phyloP scores from a whole-genome alignment of 1,140 invertebrate genomes.

The Caenorhabditis brenneri region DNA sequence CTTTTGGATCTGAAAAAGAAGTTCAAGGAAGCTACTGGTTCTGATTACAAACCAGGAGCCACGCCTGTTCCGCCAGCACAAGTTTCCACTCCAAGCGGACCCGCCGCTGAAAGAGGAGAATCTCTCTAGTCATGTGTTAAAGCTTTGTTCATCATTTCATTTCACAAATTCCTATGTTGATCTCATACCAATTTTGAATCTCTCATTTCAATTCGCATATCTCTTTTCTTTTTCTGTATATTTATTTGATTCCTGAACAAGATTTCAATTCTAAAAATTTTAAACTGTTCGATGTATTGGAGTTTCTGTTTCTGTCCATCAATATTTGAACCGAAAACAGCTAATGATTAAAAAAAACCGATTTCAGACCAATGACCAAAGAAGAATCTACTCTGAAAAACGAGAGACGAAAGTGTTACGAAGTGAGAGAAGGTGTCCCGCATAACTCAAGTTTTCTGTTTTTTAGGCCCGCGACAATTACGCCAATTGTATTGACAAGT shows the following conservation, averaged over 20 bases:
- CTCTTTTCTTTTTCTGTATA: background rate
- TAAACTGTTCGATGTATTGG: no score
- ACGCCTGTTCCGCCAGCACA: background rate
- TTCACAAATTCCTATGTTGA: no score
- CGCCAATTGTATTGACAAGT: conserved; percentile 17
- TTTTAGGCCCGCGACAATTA: conserved; percentile 44
- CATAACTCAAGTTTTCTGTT: background rate
- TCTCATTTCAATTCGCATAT: background rate
- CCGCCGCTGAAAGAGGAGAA: background rate
- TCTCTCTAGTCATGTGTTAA: conserved; percentile 34
- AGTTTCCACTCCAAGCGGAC: background rate
- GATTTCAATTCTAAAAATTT: no score
- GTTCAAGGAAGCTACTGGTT: conserved; percentile 56
- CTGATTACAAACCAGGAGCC: conserved; percentile 57
- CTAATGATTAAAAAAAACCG: no score
- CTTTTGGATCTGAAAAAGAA: conserved; percentile 58
- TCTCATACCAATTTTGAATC: background rate
- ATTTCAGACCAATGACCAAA: conserved; percentile 13
- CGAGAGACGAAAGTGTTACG: conserved; percentile 39
- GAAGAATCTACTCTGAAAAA: conserved; percentile 23
- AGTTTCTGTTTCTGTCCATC: no score
- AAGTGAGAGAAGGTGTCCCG: background rate
- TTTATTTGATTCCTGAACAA: background rate
- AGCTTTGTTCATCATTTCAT: background rate
- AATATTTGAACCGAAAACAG: no score